Evolutionary conservation across 2,797 vertebrate species (phyloP).

Genomic region (Nyctalus aviator): DNA sequence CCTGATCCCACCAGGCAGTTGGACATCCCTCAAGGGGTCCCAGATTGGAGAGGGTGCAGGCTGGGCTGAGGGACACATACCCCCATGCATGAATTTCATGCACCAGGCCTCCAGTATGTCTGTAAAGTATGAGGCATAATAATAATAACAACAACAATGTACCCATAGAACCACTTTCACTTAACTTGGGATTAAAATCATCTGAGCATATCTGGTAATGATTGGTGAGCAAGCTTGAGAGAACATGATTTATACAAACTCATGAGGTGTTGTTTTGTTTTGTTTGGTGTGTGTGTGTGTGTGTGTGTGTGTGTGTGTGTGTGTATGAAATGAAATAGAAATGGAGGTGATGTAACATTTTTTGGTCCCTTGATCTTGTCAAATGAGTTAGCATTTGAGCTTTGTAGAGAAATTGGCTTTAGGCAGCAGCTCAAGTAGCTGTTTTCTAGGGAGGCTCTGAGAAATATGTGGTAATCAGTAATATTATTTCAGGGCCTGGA

Average conservation of each 20-base stretch:
- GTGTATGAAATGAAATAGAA: background rate
- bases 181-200: background rate
- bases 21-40: too few species aligned
- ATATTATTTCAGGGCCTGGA: background rate
- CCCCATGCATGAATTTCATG: too few species aligned
- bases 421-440: background rate
- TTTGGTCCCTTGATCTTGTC: background rate
- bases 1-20: too few species aligned
- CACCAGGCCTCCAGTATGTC: background rate
- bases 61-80: too few species aligned
- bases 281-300: background rate
- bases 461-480: background rate
- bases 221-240: background rate
- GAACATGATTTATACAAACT: background rate
- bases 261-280: background rate
- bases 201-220: background rate
- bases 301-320: background rate
- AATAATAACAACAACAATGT: background rate
- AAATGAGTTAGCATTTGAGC: background rate
- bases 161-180: background rate
- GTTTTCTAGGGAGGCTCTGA: background rate
- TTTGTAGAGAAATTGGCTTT: background rate
- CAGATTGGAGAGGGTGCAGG: too few species aligned
- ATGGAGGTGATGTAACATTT: background rate
- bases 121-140: background rate